Base-by-base conservation (phyloP, 2,888 invertebrate species). In the Lasioglossum oenotherae region DNA sequence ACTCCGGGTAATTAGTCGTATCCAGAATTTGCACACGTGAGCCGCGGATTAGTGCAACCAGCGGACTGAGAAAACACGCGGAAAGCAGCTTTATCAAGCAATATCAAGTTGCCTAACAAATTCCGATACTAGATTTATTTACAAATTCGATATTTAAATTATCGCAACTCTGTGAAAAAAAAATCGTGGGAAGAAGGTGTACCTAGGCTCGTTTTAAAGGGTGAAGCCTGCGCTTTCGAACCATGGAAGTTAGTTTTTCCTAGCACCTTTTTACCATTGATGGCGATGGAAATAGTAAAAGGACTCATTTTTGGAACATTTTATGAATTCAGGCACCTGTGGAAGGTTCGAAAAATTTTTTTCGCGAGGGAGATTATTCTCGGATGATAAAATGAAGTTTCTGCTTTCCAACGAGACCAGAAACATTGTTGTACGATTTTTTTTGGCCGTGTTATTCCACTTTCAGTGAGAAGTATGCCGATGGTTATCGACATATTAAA, bases 261-360 rank as follows among this genome's bases (percentile, higher is more conserved):
- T 27, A 1, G 2, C 5, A 27, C 1, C 0, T 2, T 2, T 6
- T 1, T 6, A 31, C 5, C 27, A 2, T 27, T 14, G 0, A 6
- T 0, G 2, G 5, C 0, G 2, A 31, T 0, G 0, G 12, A 60
- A 14, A 60, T 14, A 14, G 27, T 27, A 14, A 12, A 27, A 5
- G 14, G 4, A 44, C 44, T 44, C 4, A 4, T 4, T 12, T 0
- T 44, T 4, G 0, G 44, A 44, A 44, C 14, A 60, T 14, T 60
- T 5, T 4, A 27, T 0, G 14, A 4, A 14, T 27, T 14, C 1
- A 31, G 0, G 2, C 5, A 2, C 6, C 5, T 2, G 5, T 27
- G 5, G 16, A 2, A 1, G 16, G 4, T 60, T 14, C 2, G 0
- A 27, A 2, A 27, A 27, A 14, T 60, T 60, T 4, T 60, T 27